phyloP scores from a whole-genome alignment of 2,113 vertebrate species.

The Sterrhoptilus dennistouni region DNA sequence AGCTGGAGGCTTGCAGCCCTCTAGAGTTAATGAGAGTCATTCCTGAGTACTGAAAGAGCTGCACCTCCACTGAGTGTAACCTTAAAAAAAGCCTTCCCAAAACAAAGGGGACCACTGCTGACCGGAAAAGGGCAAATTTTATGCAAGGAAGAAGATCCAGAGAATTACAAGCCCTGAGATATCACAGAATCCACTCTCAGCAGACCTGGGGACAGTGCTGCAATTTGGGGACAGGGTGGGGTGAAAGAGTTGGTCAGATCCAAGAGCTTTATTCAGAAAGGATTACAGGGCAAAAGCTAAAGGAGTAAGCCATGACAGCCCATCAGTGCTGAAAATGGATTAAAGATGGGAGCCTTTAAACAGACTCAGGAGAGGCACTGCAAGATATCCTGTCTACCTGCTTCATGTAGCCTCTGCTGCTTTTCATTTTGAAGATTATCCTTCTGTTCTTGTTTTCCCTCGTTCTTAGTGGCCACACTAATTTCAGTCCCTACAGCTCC shows the following conservation, averaged over 20 bases:
- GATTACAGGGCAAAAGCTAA: neutral
- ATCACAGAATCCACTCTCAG: neutral
- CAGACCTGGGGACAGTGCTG: neutral
- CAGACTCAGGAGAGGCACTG: neutral
- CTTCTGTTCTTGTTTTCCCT: neutral
- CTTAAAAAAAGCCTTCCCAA: neutral
- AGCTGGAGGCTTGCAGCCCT: neutral
- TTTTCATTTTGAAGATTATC: conserved; percentile 1
- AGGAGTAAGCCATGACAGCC: neutral
- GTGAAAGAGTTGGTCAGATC: neutral
- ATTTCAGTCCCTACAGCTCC: conserved; percentile 53
- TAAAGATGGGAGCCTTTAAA: neutral
- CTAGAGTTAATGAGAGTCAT: neutral
- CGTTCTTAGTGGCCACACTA: conserved; percentile 8
- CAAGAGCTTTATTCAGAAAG: neutral
- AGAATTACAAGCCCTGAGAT: neutral
- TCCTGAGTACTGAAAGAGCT: neutral
- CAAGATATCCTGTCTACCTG: neutral
- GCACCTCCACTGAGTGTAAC: neutral
- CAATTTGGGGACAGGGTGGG: neutral
- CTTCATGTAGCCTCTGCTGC: neutral
- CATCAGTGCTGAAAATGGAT: neutral
- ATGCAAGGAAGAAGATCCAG: neutral
- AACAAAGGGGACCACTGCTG: neutral
- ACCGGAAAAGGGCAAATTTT: neutral